Evolutionary conservation across 2,113 vertebrate genomes (phyloP).

Genomic region (Apaloderma vittatum): DNA sequence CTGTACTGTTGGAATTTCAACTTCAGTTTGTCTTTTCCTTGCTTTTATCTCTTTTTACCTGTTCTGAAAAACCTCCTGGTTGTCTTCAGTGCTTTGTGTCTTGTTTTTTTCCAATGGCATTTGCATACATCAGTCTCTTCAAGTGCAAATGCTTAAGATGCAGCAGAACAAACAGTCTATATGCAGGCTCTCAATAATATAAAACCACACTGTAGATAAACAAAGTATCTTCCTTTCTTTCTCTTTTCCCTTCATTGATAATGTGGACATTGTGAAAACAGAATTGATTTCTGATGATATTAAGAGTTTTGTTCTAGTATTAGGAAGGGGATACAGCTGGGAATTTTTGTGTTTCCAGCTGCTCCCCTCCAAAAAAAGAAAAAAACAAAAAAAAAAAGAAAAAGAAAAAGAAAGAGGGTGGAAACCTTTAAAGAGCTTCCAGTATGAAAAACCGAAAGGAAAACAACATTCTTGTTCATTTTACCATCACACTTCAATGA

Average conservation of each 20-base stretch:
- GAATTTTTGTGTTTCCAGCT: background rate
- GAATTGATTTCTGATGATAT: background rate
- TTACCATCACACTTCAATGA: background rate
- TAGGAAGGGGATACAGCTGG: background rate
- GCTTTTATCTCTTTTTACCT: background rate
- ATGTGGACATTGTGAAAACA: background rate
- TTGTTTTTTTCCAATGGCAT: background rate
- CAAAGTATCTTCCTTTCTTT: background rate
- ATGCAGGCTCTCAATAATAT: background rate
- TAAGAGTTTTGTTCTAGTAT: background rate
- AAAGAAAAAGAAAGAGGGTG: background rate
- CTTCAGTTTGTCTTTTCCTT: background rate
- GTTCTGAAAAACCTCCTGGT: background rate
- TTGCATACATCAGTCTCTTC: background rate
- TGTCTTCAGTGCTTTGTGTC: background rate
- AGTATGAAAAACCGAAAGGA: background rate
- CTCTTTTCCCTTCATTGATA: background rate
- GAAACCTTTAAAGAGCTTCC: background rate
- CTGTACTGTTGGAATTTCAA: background rate
- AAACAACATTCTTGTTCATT: background rate
- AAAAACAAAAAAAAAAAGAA: too few relatives aligned
- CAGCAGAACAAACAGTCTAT: background rate
- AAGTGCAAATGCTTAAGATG: background rate
- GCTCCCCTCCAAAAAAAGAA: too few relatives aligned
- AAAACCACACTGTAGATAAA: background rate